Percentiles rank a stretch among this genome's conserved stretches.
phyloP scores from a whole-genome alignment of 1,140 invertebrate genomes.

The Alviniconcha marisindica region DNA sequence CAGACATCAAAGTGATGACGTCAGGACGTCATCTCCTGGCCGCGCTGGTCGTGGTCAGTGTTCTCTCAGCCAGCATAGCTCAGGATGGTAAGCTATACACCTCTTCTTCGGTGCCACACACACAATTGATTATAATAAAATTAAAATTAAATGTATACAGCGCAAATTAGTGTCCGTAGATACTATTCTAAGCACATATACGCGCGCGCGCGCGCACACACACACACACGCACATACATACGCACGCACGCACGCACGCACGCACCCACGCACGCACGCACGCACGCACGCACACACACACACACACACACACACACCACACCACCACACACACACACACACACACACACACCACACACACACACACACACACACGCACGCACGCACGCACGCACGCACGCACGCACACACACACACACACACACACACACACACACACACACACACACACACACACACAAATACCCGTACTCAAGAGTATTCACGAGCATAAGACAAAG shows the following conservation, averaged over 20 bases:
- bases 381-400: background rate
- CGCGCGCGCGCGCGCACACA: background rate
- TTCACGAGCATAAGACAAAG: background rate
- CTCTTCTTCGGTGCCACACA: too few relatives aligned
- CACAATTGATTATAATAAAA: too few relatives aligned
- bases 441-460: constrained; percentile 5
- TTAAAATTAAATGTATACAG: too few relatives aligned
- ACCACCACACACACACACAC: too few relatives aligned
- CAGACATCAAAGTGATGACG: constrained; percentile 34
- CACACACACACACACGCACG: background rate
- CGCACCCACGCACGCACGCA: background rate
- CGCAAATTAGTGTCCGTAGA: too few relatives aligned
- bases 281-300: too few relatives aligned
- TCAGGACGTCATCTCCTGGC: constrained; percentile 34
- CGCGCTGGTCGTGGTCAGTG: constrained; percentile 33
- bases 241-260: background rate
- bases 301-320: too few relatives aligned
- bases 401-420: background rate
- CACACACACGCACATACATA: background rate
- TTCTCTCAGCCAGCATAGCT: constrained; percentile 7
- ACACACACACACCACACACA: too few relatives aligned
- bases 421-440: background rate
- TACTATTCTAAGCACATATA: too few relatives aligned
- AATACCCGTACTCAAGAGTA: background rate
- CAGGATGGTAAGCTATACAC: constrained; percentile 10